These are phyloP conservation scores for Paracyprichromis sp. DNA, from an alignment of 2,113 vertebrate species.

Conservation along the genomic window DNA sequence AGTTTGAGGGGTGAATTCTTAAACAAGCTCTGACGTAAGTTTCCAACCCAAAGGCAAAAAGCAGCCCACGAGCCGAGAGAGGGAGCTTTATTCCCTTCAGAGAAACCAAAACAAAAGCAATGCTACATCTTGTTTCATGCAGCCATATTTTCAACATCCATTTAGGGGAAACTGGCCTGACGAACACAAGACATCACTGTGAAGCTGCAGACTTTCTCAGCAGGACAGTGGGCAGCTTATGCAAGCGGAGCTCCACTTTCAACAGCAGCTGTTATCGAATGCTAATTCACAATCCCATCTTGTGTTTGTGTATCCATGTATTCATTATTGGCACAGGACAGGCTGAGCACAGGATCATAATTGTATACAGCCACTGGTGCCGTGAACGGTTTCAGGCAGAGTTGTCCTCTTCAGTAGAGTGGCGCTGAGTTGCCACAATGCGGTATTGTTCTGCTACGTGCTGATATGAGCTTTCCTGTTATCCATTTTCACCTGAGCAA, in stretches of 20 bases:
- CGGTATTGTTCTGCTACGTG: constrained; percentile 1
- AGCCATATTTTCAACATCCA: not conserved
- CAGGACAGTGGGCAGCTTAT: constrained; percentile 11
- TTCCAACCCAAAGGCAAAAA: not conserved
- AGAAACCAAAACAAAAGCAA: not conserved
- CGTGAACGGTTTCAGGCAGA: constrained; percentile 3
- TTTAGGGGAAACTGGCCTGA: not conserved
- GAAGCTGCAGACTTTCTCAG: not conserved
- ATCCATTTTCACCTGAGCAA: constrained; percentile 43
- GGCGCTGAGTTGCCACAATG: constrained; percentile 21
- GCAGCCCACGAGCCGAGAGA: not conserved
- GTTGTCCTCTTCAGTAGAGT: not conserved
- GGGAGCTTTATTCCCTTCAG: not conserved
- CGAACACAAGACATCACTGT: not conserved
- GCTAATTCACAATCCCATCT: constrained; percentile 32
- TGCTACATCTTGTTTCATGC: not conserved
- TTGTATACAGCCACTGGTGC: constrained; percentile 22
- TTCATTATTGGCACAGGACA: constrained; percentile 19
- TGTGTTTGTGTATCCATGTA: constrained; percentile 48
- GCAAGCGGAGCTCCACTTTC: constrained; percentile 27
- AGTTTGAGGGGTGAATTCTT: not conserved
- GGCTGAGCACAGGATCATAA: constrained; percentile 8
- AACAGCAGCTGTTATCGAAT: constrained; percentile 22
- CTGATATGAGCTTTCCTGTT: constrained; percentile 24
- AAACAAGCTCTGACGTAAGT: not conserved